These are phyloP conservation scores for Catharus ustulatus DNA, from an alignment of 2,797 vertebrate genomes.

Conservation along the genomic window DNA sequence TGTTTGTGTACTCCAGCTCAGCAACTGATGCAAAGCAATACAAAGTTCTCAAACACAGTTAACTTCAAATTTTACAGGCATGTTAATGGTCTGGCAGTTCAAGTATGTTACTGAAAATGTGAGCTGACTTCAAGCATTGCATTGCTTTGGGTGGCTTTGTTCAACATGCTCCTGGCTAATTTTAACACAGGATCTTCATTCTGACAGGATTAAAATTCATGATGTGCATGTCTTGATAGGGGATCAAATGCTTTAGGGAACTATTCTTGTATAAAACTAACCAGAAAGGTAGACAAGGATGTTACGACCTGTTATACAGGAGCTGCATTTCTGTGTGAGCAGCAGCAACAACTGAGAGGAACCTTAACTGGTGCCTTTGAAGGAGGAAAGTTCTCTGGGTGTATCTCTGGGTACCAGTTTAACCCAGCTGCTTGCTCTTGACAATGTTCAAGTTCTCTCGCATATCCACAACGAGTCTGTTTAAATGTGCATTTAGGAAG, in stretches of 20 bases:
- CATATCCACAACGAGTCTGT: background rate
- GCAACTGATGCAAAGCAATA: conserved; percentile 20
- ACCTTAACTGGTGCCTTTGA: background rate
- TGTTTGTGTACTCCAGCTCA: background rate
- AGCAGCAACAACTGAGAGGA: background rate
- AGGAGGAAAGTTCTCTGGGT: background rate
- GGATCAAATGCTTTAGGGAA: background rate
- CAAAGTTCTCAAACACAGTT: background rate
- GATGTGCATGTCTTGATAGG: background rate
- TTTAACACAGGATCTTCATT: background rate
- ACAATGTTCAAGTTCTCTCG: background rate
- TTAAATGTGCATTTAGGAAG: background rate
- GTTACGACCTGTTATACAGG: background rate
- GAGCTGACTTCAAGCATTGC: background rate
- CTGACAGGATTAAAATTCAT: background rate
- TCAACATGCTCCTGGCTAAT: background rate
- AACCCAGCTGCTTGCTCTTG: background rate
- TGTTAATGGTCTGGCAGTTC: background rate
- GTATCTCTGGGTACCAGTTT: background rate
- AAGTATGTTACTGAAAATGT: background rate
- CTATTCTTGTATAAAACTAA: background rate
- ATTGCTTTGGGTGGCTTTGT: background rate
- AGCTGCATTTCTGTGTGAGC: background rate
- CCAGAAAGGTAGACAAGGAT: background rate
- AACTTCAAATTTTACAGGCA: conserved; percentile 20